A percentile compares a stretch with the other conserved stretches of the same genome.
Conservation (phyloP, 2,888 invertebrate species). For the Tupiocoris notatus region DNA sequence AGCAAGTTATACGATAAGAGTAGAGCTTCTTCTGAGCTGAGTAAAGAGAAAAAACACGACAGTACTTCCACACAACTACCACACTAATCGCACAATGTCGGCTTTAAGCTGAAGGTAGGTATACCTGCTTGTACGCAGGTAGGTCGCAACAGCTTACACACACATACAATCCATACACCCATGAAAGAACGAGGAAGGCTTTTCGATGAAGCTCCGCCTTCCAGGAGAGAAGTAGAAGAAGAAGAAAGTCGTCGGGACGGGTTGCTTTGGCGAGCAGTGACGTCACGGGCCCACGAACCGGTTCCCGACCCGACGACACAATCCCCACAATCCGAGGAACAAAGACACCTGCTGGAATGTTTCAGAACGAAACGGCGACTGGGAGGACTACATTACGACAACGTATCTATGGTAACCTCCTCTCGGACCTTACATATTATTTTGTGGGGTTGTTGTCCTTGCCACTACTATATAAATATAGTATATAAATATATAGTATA, state of each 20-base stretch:
- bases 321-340: conserved; percentile 17
- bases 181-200: background rate
- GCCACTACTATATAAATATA: no score
- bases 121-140: background rate
- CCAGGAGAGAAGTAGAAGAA: background rate
- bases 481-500: no score
- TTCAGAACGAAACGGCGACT: background rate
- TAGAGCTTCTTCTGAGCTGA: no score
- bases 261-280: conserved; percentile 19
- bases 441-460: no score
- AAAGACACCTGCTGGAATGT: conserved; percentile 43
- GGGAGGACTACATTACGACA: no score
- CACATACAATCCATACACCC: background rate
- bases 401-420: no score
- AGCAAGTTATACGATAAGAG: no score
- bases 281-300: conserved; percentile 31
- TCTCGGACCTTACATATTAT: no score
- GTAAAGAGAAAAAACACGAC: no score
- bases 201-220: background rate
- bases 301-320: conserved; percentile 11
- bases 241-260: conserved; percentile 19
- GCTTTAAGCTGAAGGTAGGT: background rate
- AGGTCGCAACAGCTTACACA: background rate
- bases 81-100: background rate
- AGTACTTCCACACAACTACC: background rate